phyloP scores from a whole-genome alignment of 2,888 invertebrate genomes.

The Craniophora ligustri region DNA sequence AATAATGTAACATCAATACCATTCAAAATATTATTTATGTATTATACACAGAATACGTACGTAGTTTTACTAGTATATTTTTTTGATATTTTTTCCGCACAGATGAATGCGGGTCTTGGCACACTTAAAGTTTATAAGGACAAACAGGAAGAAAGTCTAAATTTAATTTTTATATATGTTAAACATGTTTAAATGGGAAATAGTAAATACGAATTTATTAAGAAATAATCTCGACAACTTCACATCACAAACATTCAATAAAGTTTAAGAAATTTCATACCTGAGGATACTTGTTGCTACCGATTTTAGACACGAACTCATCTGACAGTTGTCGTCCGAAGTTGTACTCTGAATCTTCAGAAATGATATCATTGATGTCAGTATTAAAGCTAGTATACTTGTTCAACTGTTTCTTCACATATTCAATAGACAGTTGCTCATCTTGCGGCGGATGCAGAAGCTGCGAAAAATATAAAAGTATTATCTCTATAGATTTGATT shows the following conservation, averaged over 20 bases:
- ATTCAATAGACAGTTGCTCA: constrained; percentile 88
- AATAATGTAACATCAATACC: too few relatives aligned
- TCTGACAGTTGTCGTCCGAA: constrained; percentile 94
- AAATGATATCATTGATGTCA: constrained; percentile 93
- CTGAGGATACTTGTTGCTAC: constrained; percentile 92
- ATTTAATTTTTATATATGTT: too few relatives aligned
- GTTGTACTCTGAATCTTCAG: constrained; percentile 97
- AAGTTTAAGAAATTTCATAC: constrained; percentile 60
- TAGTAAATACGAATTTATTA: too few relatives aligned
- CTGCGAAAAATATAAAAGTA: constrained; percentile 55
- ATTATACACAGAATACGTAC: too few relatives aligned
- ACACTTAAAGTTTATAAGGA: too few relatives aligned
- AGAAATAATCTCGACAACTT: too few relatives aligned
- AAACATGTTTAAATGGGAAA: too few relatives aligned
- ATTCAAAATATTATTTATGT: too few relatives aligned
- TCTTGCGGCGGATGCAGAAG: constrained; percentile 71
- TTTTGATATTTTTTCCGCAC: too few relatives aligned
- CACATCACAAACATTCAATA: background rate
- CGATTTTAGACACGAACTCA: constrained; percentile 94
- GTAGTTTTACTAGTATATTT: too few relatives aligned
- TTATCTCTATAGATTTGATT: background rate
- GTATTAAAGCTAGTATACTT: constrained; percentile 81
- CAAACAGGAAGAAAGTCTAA: too few relatives aligned
- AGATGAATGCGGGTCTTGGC: too few relatives aligned
- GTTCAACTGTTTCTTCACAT: constrained; percentile 91